Conservation (phyloP, 2,888 invertebrate species). For the Cepaea hortensis region DNA sequence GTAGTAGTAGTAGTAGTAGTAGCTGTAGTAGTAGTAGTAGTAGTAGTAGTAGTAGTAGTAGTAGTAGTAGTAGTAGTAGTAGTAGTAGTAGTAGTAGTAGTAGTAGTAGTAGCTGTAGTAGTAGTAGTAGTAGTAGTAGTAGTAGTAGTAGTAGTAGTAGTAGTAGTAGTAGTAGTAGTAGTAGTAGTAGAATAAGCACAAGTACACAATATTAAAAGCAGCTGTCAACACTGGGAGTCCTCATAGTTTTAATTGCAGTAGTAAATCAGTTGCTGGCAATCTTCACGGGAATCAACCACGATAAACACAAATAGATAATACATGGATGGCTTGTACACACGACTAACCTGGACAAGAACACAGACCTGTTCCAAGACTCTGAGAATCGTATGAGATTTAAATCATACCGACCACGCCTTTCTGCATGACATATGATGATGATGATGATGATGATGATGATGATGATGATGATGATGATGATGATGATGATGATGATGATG, state of each 20-base stretch:
- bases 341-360: no score
- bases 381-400: background rate
- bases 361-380: background rate
- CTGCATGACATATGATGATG: no score
- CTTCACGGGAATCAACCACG: no score
- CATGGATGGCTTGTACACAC: no score
- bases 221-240: no score
- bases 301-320: no score
- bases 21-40: background rate
- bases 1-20: background rate
- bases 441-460: slow-evolving; percentile 17
- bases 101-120: background rate
- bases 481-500: slow-evolving; percentile 22
- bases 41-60: background rate
- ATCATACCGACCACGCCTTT: background rate
- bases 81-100: background rate
- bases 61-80: background rate
- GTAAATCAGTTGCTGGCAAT: no score
- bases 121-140: background rate
- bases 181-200: no score
- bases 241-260: no score
- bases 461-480: slow-evolving; percentile 29
- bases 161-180: no score
- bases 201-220: no score
- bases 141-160: background rate